phyloP scores from a whole-genome alignment of 2,113 vertebrate genomes.

The Zapornia atra region DNA sequence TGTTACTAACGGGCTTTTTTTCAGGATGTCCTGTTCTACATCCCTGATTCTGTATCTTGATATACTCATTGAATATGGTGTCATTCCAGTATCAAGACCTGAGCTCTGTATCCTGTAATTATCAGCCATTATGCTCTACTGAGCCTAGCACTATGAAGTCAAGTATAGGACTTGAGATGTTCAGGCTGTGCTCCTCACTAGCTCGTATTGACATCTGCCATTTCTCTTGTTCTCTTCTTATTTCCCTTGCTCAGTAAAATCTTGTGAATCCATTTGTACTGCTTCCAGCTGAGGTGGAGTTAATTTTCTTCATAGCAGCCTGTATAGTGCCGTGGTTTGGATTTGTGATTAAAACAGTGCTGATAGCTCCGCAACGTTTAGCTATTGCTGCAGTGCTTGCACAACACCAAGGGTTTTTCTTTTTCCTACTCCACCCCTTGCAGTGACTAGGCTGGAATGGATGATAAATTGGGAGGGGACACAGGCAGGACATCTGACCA shows the following conservation, averaged over 20 bases:
- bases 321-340: not conserved
- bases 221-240: not conserved
- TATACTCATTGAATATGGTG: not conserved
- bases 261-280: not conserved
- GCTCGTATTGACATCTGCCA: not conserved
- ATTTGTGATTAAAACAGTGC: not conserved
- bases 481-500: not conserved
- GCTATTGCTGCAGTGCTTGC: not conserved
- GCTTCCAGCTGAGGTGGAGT: not conserved
- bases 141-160: not conserved
- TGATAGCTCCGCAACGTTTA: not conserved
- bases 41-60: not conserved
- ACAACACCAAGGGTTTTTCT: not conserved
- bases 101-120: not conserved
- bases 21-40: not conserved
- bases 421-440: not conserved
- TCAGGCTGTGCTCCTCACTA: not conserved
- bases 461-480: not conserved
- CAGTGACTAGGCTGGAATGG: not conserved
- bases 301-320: not conserved
- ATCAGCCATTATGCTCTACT: not conserved
- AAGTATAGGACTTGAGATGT: not conserved
- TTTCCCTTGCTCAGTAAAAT: not conserved
- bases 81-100: not conserved
- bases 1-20: not conserved